Conservation (phyloP, 2,888 invertebrate genomes). For the Himalopsyche kuldschensis region DNA sequence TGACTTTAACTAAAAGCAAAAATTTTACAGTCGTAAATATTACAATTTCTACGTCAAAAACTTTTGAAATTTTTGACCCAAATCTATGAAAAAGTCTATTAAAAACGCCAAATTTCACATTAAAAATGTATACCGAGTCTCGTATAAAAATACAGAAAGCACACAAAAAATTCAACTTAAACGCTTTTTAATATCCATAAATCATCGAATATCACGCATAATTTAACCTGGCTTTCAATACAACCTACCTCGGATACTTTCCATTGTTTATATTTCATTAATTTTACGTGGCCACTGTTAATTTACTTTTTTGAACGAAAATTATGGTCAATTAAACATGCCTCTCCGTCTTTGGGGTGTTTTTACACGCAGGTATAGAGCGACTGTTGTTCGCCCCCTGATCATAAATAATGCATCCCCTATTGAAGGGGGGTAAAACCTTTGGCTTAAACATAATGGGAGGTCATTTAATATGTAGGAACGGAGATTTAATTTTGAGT, state of each 20-base stretch:
- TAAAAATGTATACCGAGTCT: background rate
- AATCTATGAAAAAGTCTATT: background rate
- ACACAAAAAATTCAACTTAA: background rate
- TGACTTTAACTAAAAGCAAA: too few species aligned
- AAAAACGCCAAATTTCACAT: background rate
- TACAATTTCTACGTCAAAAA: background rate
- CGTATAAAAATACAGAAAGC: background rate
- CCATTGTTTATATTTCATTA: background rate
- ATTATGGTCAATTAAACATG: background rate
- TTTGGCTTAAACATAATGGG: background rate
- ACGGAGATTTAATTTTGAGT: background rate
- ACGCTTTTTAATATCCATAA: background rate
- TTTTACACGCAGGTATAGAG: background rate
- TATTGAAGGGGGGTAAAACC: background rate
- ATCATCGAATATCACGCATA: background rate
- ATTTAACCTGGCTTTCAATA: background rate
- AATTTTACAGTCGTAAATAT: too few species aligned
- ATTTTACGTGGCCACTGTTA: background rate
- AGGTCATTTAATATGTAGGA: background rate
- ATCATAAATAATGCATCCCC: slow-evolving; percentile 36
- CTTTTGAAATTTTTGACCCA: background rate
- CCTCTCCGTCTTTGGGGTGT: background rate
- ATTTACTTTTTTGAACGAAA: background rate
- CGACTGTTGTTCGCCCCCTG: slow-evolving; percentile 8
- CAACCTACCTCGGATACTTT: background rate